phyloP scores from a whole-genome alignment of 2,113 vertebrate species.

The Lepisosteus osseus region DNA sequence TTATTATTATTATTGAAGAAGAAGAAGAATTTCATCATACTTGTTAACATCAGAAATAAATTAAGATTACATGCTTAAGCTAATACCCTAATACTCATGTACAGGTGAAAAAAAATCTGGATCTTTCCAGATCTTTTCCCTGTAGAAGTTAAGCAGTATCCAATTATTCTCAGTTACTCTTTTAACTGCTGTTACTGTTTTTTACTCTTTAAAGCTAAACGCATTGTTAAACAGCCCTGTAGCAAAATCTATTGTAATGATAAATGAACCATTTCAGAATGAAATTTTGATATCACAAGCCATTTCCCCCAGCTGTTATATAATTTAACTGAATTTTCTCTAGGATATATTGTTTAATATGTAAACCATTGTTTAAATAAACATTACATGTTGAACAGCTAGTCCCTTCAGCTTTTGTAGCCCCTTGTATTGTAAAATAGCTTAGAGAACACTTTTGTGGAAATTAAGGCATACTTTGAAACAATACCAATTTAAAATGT shows the following conservation, averaged over 20 bases:
- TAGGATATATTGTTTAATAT: constrained; percentile 13
- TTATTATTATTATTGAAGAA: no score
- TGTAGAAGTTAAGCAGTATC: not conserved
- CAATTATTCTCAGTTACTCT: not conserved
- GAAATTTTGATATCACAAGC: constrained; percentile 5
- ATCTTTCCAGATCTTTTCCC: no score
- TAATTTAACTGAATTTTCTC: constrained; percentile 8
- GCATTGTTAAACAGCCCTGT: constrained; percentile 10
- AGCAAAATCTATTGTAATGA: constrained; percentile 7
- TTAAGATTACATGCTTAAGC: no score
- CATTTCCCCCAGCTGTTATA: constrained; percentile 13
- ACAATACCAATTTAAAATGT: constrained; percentile 11
- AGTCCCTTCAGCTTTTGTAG: constrained; percentile 1
- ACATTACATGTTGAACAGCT: constrained; percentile 1
- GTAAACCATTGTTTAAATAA: constrained; percentile 10
- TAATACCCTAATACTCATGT: no score
- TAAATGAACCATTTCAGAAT: constrained; percentile 1
- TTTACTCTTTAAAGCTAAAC: constrained; percentile 3
- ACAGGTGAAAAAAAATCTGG: no score
- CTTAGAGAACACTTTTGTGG: not conserved
- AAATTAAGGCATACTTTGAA: not conserved
- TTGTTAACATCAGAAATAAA: no score
- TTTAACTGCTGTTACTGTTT: not conserved
- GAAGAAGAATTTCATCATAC: no score
- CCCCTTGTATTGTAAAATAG: constrained; percentile 5